Percentiles rank a stretch among this genome's conserved stretches.
These are phyloP conservation scores for Drosophila austrosaltans DNA, from an alignment of 2,888 invertebrate genomes.

Conservation along the genomic window DNA sequence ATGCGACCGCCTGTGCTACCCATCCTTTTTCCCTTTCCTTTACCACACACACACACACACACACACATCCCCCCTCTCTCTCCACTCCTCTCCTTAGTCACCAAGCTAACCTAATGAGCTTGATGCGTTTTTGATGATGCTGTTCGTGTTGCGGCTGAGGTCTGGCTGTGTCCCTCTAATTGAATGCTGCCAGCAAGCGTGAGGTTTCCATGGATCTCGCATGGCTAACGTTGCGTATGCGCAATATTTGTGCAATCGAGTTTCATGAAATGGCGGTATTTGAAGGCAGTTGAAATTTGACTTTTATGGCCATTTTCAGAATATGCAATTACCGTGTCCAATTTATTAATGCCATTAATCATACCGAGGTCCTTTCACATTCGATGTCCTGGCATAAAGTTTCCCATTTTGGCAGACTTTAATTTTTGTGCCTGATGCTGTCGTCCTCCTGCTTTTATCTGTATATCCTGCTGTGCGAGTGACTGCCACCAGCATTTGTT, in stretches of 20 bases:
- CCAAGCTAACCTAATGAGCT: constrained; percentile 57
- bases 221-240: constrained; percentile 64
- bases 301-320: constrained; percentile 41
- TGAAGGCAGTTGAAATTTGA: constrained; percentile 42
- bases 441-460: neutral
- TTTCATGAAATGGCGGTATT: neutral
- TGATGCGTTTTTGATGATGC: constrained; percentile 79
- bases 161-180: constrained; percentile 48
- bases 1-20: constrained; percentile 32
- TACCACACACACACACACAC: no score
- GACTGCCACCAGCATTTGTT: constrained; percentile 34
- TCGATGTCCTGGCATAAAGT: constrained; percentile 41
- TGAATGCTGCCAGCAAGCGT: constrained; percentile 59
- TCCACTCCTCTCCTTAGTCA: no score
- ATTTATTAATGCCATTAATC: constrained; percentile 77
- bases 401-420: constrained; percentile 36
- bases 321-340: constrained; percentile 61
- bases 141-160: constrained; percentile 46
- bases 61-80: neutral
- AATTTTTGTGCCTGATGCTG: constrained; percentile 59
- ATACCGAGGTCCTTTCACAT: constrained; percentile 35
- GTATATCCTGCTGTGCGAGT: constrained; percentile 34
- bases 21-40: constrained; percentile 8
- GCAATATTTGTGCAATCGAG: constrained; percentile 50
- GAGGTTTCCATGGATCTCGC: neutral